These are phyloP conservation scores for Sebastes jordani DNA, from an alignment of 2,797 vertebrate genomes.

Conservation along the genomic window DNA sequence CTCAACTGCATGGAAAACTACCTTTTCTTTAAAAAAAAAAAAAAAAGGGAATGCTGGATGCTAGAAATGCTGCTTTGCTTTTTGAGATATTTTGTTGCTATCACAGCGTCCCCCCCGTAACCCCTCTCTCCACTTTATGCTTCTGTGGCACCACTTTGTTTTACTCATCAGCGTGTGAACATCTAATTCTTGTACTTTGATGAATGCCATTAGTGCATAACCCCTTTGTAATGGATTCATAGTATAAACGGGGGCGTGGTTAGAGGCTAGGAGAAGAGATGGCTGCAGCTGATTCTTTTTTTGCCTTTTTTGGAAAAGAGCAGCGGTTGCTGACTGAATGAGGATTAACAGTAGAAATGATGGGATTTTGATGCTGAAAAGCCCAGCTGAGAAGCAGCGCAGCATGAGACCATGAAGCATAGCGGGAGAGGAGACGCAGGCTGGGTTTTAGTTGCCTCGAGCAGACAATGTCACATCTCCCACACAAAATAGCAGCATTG, in stretches of 20 bases:
- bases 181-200: slow-evolving; percentile 8
- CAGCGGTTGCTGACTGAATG: slow-evolving; percentile 44
- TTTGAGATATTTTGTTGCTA: neutral
- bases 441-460: slow-evolving; percentile 26
- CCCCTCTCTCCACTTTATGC: neutral
- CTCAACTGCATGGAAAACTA: slow-evolving; percentile 14
- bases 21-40: neutral
- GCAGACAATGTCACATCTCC: slow-evolving; percentile 55
- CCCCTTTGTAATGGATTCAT: slow-evolving; percentile 24
- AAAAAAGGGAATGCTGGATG: neutral
- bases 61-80: neutral
- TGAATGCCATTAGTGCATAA: slow-evolving; percentile 26
- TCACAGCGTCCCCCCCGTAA: neutral
- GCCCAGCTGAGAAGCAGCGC: slow-evolving; percentile 38
- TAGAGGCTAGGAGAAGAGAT: slow-evolving; percentile 27
- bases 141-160: neutral
- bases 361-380: slow-evolving; percentile 58
- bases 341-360: slow-evolving; percentile 57
- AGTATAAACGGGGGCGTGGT: slow-evolving; percentile 11
- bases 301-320: slow-evolving; percentile 43
- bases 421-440: slow-evolving; percentile 15
- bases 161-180: neutral
- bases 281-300: slow-evolving; percentile 48
- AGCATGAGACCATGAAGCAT: slow-evolving; percentile 46
- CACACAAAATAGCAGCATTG: slow-evolving; percentile 47